phyloP scores from a whole-genome alignment of 2,113 vertebrate species.

The Sarotherodon lohbergeri region DNA sequence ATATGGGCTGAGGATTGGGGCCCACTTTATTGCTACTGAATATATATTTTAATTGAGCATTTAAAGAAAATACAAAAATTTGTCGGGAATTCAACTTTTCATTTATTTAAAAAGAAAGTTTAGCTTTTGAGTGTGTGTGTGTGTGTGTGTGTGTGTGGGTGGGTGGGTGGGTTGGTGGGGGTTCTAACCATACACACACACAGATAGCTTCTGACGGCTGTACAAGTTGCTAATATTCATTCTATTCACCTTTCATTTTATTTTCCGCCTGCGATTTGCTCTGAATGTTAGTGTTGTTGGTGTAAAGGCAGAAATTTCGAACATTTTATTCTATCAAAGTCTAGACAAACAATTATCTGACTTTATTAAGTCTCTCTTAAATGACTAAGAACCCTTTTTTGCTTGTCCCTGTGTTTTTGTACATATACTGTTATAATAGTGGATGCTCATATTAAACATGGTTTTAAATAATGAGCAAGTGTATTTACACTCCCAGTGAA shows the following conservation, averaged over 20 bases:
- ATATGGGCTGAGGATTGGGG: not conserved
- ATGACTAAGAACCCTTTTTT: not conserved
- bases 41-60: not conserved
- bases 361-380: not conserved
- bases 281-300: not conserved
- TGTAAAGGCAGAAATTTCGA: not conserved
- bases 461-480: not conserved
- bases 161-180: not conserved
- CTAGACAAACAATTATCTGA: not conserved
- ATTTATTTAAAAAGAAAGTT: not conserved
- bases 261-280: not conserved
- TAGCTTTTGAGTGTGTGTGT: not conserved
- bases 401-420: not conserved
- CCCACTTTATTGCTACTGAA: not conserved
- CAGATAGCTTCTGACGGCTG: not conserved
- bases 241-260: not conserved
- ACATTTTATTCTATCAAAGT: not conserved
- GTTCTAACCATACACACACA: not conserved
- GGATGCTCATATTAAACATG: not conserved
- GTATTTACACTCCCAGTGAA: not conserved
- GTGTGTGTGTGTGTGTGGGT: not conserved
- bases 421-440: not conserved
- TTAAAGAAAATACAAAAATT: not conserved
- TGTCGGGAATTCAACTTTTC: not conserved
- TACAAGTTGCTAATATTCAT: not conserved